These are phyloP conservation scores for Pecten maximus DNA, from an alignment of 2,888 invertebrate genomes.

Conservation along the genomic window DNA sequence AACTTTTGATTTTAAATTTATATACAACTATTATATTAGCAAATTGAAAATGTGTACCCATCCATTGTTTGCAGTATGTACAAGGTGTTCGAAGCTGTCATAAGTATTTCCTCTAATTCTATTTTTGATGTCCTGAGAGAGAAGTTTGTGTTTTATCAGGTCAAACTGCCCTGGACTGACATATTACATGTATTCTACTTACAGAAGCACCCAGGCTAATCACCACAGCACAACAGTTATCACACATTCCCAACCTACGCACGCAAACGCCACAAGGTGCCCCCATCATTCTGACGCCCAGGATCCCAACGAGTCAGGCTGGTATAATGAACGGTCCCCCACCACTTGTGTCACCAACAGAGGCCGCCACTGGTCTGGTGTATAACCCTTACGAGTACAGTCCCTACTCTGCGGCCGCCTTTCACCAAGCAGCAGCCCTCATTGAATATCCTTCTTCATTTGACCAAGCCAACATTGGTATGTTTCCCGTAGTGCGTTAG, in stretches of 20 bases:
- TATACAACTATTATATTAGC: neutral
- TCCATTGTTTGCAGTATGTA: neutral
- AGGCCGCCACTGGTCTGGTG: constrained; percentile 84
- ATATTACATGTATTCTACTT: constrained; percentile 33
- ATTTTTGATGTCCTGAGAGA: neutral
- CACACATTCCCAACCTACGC: constrained; percentile 69
- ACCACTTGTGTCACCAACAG: constrained; percentile 86
- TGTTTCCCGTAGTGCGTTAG: constrained; percentile 65
- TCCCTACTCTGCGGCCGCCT: constrained; percentile 61
- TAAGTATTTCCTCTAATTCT: neutral
- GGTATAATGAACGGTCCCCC: constrained; percentile 82
- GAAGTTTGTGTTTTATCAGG: neutral
- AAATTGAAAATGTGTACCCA: constrained; percentile 26
- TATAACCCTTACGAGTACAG: constrained; percentile 76
- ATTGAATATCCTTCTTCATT: constrained; percentile 75
- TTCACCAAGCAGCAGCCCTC: constrained; percentile 66
- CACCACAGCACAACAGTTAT: constrained; percentile 64
- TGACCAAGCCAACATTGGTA: constrained; percentile 76
- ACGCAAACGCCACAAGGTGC: constrained; percentile 93
- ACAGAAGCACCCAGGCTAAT: constrained; percentile 72
- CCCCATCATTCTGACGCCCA: constrained; percentile 92
- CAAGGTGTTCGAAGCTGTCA: neutral
- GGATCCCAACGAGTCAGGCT: constrained; percentile 82
- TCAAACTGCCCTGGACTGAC: neutral
- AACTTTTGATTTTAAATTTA: neutral